Percentiles rank a stretch among this genome's conserved stretches.
These are phyloP conservation scores for Thalpophila matura DNA, from an alignment of 2,888 invertebrate species.

Conservation along the genomic window DNA sequence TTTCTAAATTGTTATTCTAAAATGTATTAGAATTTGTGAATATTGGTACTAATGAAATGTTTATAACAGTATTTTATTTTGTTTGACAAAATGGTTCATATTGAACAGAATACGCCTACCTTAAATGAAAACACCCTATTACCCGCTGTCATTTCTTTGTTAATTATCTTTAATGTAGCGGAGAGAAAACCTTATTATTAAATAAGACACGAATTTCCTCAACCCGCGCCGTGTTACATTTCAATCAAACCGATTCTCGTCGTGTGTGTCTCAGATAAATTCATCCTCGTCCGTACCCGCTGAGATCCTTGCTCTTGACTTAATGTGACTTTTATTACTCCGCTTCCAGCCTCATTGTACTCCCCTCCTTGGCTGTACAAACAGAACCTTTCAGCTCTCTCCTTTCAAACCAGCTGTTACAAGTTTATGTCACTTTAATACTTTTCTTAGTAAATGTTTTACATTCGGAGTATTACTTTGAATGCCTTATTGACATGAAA, in stretches of 20 bases:
- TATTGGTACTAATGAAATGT: constrained; percentile 11
- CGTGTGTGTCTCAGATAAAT: constrained; percentile 72
- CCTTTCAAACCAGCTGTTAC: constrained; percentile 62
- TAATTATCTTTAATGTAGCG: neutral
- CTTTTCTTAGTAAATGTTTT: constrained; percentile 56
- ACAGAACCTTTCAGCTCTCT: constrained; percentile 70
- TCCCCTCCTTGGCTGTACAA: constrained; percentile 70
- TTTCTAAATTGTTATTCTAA: constrained; percentile 55
- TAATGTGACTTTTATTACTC: constrained; percentile 88
- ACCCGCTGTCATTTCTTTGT: no score
- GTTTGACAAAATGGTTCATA: constrained; percentile 21
- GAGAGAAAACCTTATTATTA: neutral
- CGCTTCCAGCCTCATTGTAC: constrained; percentile 81
- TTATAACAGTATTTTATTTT: constrained; percentile 20
- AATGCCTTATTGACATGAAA: constrained; percentile 31
- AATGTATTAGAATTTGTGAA: constrained; percentile 47
- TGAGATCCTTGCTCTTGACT: constrained; percentile 82
- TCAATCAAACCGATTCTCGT: constrained; percentile 31
- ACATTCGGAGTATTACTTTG: constrained; percentile 33
- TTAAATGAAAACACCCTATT: neutral
- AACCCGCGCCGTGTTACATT: constrained; percentile 16
- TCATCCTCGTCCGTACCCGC: constrained; percentile 69
- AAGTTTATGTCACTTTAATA: constrained; percentile 67
- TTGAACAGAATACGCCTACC: neutral
- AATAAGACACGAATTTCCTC: constrained; percentile 8